Percentiles rank a stretch among this genome's conserved stretches.
Conservation (phyloP, 2,888 invertebrate species). For the Meghimatium bilineatum region DNA sequence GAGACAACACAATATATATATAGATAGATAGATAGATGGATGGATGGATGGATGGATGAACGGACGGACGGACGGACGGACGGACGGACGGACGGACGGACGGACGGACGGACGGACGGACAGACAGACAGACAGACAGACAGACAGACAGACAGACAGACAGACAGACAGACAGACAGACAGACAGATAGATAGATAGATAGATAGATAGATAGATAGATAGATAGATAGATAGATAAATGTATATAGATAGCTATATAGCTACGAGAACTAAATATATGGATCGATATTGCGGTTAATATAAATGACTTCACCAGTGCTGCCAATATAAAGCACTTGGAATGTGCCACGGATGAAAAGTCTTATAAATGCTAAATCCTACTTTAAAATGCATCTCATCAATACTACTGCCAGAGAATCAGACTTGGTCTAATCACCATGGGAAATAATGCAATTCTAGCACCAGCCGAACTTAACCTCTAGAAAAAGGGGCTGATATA, state of each 20-base stretch:
- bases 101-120: conserved; percentile 1
- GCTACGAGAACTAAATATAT: too few relatives aligned
- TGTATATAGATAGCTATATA: neutral
- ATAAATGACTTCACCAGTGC: too few relatives aligned
- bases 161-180: conserved; percentile 4
- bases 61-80: too few relatives aligned
- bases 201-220: neutral
- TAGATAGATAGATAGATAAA: neutral
- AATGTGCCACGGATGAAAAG: too few relatives aligned
- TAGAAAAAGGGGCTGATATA: neutral
- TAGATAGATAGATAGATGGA: neutral
- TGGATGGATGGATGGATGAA: too few relatives aligned
- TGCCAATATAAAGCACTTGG: too few relatives aligned
- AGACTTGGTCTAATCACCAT: too few relatives aligned
- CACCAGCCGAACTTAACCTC: neutral
- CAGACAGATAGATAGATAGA: neutral
- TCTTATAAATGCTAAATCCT: too few relatives aligned
- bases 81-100: neutral
- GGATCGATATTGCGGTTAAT: too few relatives aligned
- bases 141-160: conserved; percentile 22
- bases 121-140: conserved; percentile 30
- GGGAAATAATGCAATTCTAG: too few relatives aligned
- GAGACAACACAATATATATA: neutral
- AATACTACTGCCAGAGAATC: too few relatives aligned
- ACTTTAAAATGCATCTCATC: too few relatives aligned